A percentile compares a stretch with the other conserved stretches of the same genome.
Conservation (phyloP, 1,140 invertebrate genomes). For the Drosophila sulfurigaster region DNA sequence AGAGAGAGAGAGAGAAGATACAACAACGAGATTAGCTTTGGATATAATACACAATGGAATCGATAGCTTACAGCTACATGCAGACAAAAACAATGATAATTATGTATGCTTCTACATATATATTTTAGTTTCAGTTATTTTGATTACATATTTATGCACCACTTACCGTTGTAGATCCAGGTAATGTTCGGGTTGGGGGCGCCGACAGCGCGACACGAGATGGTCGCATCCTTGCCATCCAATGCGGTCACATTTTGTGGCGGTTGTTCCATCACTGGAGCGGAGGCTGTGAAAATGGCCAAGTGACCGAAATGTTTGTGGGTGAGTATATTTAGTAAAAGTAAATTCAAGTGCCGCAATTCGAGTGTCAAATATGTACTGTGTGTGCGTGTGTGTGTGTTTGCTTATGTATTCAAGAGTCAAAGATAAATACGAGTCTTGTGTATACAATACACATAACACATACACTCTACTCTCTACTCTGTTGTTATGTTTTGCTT, state of each 20-base stretch:
- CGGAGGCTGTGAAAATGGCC: constrained; percentile 88
- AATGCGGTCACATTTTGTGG: constrained; percentile 95
- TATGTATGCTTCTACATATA: too few species aligned
- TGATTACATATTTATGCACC: not conserved
- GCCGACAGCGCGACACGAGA: constrained; percentile 94
- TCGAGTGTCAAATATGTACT: constrained; percentile 1
- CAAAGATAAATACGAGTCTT: constrained; percentile 14
- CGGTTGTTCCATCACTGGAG: constrained; percentile 92
- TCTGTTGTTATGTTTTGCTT: not conserved
- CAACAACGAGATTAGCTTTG: constrained; percentile 54
- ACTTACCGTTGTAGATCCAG: constrained; percentile 95
- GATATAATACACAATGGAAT: constrained; percentile 3
- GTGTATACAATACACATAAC: not conserved
- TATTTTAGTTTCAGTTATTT: too few species aligned
- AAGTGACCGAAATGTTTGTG: not conserved
- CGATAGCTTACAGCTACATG: not conserved
- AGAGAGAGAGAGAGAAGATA: constrained; percentile 25
- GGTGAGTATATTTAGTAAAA: constrained; percentile 23
- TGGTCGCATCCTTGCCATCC: constrained; percentile 95
- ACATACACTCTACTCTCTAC: too few species aligned
- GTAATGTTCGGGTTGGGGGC: constrained; percentile 96
- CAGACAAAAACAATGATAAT: not conserved
- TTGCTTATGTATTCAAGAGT: not conserved
- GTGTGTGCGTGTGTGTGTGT: not conserved
- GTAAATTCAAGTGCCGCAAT: constrained; percentile 4